Percentiles rank a stretch among this genome's conserved stretches.
Evolutionary conservation across 1,140 invertebrate genomes (phyloP).

Genomic region (Drosophila obscura): DNA sequence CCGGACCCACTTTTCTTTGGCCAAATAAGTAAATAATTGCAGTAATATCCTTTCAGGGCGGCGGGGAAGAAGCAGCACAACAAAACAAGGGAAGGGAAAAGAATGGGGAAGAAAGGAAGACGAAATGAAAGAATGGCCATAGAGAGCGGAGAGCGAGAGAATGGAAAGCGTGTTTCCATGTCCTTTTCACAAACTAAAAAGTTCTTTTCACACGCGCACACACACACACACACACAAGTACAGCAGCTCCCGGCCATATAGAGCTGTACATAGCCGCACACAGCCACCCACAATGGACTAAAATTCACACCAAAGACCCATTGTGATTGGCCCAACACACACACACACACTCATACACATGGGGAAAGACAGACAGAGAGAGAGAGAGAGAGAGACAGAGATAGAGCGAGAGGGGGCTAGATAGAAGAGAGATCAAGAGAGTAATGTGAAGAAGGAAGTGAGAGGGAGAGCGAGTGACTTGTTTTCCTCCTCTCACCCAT

Average conservation of each 20-base stretch:
- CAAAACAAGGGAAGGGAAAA: conserved; percentile 37
- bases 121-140: conserved; percentile 65
- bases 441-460: too few relatives aligned
- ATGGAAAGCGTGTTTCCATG: conserved; percentile 80
- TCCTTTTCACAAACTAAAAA: conserved; percentile 81
- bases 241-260: conserved; percentile 36
- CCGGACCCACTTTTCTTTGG: conserved; percentile 68
- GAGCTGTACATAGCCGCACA: conserved; percentile 73
- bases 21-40: conserved; percentile 82
- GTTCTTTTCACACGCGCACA: conserved; percentile 68
- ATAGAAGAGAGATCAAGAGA: too few relatives aligned
- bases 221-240: conserved; percentile 29
- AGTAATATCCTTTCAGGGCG: conserved; percentile 79
- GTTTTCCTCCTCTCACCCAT: conserved; percentile 30
- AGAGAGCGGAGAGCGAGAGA: conserved; percentile 51
- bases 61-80: conserved; percentile 44
- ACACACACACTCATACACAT: background rate
- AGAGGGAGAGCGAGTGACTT: background rate
- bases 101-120: conserved; percentile 55
- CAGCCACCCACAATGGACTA: conserved; percentile 79
- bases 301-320: conserved; percentile 79
- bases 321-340: conserved; percentile 76
- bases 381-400: conserved; percentile 1
- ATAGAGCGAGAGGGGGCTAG: too few relatives aligned
- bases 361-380: background rate